phyloP scores from a whole-genome alignment of 2,888 invertebrate species.

The Alsophila aescularia region DNA sequence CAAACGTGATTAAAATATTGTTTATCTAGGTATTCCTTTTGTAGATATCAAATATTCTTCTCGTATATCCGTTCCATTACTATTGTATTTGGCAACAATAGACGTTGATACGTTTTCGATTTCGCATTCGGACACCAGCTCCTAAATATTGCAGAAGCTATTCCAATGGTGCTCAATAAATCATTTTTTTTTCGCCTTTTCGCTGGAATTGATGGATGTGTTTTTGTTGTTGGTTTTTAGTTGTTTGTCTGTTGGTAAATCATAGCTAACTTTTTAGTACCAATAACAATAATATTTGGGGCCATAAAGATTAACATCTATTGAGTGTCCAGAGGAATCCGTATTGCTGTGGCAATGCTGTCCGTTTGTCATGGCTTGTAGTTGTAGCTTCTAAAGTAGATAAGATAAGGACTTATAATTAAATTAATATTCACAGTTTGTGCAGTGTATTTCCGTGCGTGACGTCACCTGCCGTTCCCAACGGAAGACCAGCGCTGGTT shows the following conservation, averaged over 20 bases:
- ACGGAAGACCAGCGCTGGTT: too few species aligned
- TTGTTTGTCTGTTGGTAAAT: not conserved
- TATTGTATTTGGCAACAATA: slow-evolving; percentile 47
- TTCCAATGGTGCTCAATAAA: slow-evolving; percentile 30
- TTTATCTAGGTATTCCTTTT: not conserved
- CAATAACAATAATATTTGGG: too few species aligned
- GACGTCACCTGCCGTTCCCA: too few species aligned
- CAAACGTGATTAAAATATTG: too few species aligned
- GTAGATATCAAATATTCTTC: slow-evolving; percentile 21
- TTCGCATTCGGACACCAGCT: slow-evolving; percentile 35
- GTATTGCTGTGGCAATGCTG: too few species aligned
- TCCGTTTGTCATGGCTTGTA: too few species aligned
- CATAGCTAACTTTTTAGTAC: too few species aligned
- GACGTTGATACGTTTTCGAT: slow-evolving; percentile 43
- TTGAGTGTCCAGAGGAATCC: too few species aligned
- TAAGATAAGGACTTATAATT: too few species aligned
- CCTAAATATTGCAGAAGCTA: slow-evolving; percentile 33
- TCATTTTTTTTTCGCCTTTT: slow-evolving; percentile 21
- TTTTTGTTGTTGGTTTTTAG: slow-evolving; percentile 9
- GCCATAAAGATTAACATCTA: too few species aligned
- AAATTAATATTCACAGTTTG: not conserved
- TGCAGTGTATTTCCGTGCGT: too few species aligned
- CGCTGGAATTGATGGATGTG: not conserved
- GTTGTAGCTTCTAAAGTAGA: too few species aligned
- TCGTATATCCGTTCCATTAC: slow-evolving; percentile 40